Evolutionary conservation across 1,140 invertebrate species (phyloP).

Genomic region (Brachionus manjavacas): DNA sequence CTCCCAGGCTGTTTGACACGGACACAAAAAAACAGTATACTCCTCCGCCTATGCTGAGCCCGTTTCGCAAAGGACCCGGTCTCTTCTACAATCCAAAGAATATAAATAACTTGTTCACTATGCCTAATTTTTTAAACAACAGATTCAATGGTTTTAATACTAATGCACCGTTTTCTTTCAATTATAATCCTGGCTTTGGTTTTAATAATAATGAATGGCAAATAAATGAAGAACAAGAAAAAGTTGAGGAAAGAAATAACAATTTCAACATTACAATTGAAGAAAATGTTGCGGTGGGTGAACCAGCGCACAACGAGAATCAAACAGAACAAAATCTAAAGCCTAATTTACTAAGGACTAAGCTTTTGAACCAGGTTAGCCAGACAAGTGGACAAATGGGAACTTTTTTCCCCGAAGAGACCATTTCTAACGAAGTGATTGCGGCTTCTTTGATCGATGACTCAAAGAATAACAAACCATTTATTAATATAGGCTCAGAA

Average conservation of each 20-base stretch:
- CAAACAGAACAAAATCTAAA: not conserved
- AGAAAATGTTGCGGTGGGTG: not conserved
- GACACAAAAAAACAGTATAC: constrained; percentile 67
- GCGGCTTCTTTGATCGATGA: constrained; percentile 25
- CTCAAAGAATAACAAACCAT: constrained; percentile 56
- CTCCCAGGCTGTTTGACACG: constrained; percentile 43
- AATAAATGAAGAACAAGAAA: not conserved
- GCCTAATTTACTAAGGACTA: not conserved
- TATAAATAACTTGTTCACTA: constrained; percentile 43
- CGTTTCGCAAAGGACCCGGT: constrained; percentile 76
- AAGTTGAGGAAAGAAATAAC: not conserved
- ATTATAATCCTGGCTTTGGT: not conserved
- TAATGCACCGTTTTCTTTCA: not conserved
- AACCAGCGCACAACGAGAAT: not conserved
- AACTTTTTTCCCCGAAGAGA: constrained; percentile 1
- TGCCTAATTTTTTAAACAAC: constrained; percentile 41
- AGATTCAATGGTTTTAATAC: not conserved
- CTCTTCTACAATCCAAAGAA: constrained; percentile 65
- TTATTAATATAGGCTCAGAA: constrained; percentile 82
- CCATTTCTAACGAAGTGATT: not conserved
- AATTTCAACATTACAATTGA: not conserved
- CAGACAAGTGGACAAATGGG: not conserved
- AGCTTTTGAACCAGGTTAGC: constrained; percentile 2
- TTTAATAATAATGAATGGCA: not conserved
- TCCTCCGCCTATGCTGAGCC: constrained; percentile 83